phyloP scores from a whole-genome alignment of 2,797 vertebrate genomes.

The Apogon talboti region DNA sequence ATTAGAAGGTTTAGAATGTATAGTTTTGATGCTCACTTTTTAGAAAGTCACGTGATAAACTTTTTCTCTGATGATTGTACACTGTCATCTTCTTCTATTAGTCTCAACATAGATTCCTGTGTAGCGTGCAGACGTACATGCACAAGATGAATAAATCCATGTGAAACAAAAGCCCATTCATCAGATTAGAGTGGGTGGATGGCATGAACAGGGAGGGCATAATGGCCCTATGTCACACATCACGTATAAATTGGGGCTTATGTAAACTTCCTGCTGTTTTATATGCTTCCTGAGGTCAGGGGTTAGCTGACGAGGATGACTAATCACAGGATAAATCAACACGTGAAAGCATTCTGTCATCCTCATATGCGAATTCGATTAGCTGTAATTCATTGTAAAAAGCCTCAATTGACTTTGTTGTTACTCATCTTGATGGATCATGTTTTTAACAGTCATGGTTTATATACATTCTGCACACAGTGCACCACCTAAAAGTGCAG shows the following conservation, averaged over 20 bases:
- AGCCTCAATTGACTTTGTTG: slow-evolving; percentile 24
- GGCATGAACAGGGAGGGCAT: slow-evolving; percentile 26
- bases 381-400: slow-evolving; percentile 55
- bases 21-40: slow-evolving; percentile 13
- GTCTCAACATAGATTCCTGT: slow-evolving; percentile 4
- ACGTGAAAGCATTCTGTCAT: slow-evolving; percentile 67
- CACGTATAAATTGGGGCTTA: slow-evolving; percentile 66
- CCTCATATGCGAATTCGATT: slow-evolving; percentile 65
- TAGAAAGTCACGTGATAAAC: slow-evolving; percentile 8
- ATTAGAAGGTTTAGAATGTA: not conserved
- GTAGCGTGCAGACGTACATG: slow-evolving; percentile 8
- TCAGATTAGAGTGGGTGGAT: slow-evolving; percentile 64
- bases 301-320: slow-evolving; percentile 69
- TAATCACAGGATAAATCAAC: slow-evolving; percentile 77
- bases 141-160: slow-evolving; percentile 38
- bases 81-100: no score
- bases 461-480: slow-evolving; percentile 7
- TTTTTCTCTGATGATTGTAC: slow-evolving; percentile 13
- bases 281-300: slow-evolving; percentile 77
- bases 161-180: slow-evolving; percentile 57
- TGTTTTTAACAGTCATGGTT: slow-evolving; percentile 33
- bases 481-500: slow-evolving; percentile 40
- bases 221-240: slow-evolving; percentile 45
- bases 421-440: slow-evolving; percentile 68
- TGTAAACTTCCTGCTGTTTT: slow-evolving; percentile 83